Evolutionary conservation across 2,888 invertebrate genomes (phyloP).

Genomic region (Dryobotodes eremita): DNA sequence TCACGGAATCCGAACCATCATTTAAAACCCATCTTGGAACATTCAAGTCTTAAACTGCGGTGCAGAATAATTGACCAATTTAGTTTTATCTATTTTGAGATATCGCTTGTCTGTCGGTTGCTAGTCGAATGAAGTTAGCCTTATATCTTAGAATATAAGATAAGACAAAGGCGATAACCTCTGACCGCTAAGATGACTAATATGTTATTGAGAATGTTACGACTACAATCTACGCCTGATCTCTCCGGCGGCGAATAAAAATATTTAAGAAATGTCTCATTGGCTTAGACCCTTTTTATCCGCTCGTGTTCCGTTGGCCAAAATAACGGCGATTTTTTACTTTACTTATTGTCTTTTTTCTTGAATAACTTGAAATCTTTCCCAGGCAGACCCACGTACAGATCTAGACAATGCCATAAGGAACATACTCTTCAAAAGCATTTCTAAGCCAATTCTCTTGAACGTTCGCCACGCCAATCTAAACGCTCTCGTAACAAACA

Average conservation of each 20-base stretch:
- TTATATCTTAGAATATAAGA: constrained; percentile 32
- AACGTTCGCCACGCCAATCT: constrained; percentile 56
- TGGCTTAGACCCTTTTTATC: constrained; percentile 26
- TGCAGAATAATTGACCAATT: constrained; percentile 61
- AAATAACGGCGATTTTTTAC: constrained; percentile 1
- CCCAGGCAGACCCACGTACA: neutral
- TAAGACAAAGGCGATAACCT: constrained; percentile 58
- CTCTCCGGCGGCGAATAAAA: constrained; percentile 21
- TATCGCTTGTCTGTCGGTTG: constrained; percentile 37
- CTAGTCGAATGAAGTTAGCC: constrained; percentile 24
- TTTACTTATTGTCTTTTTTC: neutral
- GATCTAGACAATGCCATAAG: constrained; percentile 12
- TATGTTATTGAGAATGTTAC: constrained; percentile 53
- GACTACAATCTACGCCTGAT: constrained; percentile 32
- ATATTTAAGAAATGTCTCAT: constrained; percentile 48
- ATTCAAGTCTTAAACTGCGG: constrained; percentile 52
- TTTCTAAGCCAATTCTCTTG: constrained; percentile 48
- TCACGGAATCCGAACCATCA: constrained; percentile 61
- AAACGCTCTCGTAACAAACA: constrained; percentile 56
- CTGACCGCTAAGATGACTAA: constrained; percentile 58
- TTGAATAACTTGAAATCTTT: neutral
- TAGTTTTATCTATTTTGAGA: constrained; percentile 51
- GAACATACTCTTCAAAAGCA: constrained; percentile 29
- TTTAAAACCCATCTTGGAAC: constrained; percentile 64
- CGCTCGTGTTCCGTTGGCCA: neutral